Percentiles rank a stretch among this genome's conserved stretches.
Evolutionary conservation across 2,113 vertebrate genomes (phyloP).

Genomic region (Heteronetta atricapilla): DNA sequence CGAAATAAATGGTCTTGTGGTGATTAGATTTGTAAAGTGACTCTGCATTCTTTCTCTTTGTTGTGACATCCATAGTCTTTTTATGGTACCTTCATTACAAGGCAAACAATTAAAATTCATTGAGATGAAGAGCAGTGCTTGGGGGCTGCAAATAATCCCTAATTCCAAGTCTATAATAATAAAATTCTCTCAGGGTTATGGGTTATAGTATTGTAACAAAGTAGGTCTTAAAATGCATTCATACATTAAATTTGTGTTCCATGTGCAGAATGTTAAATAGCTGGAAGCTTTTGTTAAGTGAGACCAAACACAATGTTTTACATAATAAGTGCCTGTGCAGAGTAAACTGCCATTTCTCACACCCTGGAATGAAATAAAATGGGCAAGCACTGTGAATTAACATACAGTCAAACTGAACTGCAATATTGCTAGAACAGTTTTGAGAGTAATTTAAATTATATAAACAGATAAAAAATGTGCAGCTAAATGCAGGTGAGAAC

Average conservation of each 20-base stretch:
- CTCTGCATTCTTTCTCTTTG: constrained; percentile 34
- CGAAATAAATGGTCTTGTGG: constrained; percentile 4
- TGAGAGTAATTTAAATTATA: neutral
- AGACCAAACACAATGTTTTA: constrained; percentile 47
- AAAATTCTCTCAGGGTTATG: constrained; percentile 26
- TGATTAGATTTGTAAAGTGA: constrained; percentile 36
- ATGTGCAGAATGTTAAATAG: constrained; percentile 61
- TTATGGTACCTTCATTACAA: constrained; percentile 15
- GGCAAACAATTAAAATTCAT: constrained; percentile 41
- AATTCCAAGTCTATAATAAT: constrained; percentile 23
- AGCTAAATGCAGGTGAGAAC: neutral
- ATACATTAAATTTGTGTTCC: constrained; percentile 54
- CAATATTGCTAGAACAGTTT: neutral
- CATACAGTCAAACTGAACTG: neutral
- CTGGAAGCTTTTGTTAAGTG: constrained; percentile 50
- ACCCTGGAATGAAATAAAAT: constrained; percentile 20
- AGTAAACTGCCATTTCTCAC: constrained; percentile 54
- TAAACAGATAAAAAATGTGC: neutral
- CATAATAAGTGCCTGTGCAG: constrained; percentile 41
- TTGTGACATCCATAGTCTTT: constrained; percentile 3
- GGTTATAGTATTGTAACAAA: constrained; percentile 41
- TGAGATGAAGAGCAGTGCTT: constrained; percentile 35
- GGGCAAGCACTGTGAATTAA: constrained; percentile 24
- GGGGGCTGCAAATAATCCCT: constrained; percentile 20
- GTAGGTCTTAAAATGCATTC: constrained; percentile 62